These are phyloP conservation scores for Parnassius apollo DNA, from an alignment of 2,888 invertebrate species.

Conservation along the genomic window DNA sequence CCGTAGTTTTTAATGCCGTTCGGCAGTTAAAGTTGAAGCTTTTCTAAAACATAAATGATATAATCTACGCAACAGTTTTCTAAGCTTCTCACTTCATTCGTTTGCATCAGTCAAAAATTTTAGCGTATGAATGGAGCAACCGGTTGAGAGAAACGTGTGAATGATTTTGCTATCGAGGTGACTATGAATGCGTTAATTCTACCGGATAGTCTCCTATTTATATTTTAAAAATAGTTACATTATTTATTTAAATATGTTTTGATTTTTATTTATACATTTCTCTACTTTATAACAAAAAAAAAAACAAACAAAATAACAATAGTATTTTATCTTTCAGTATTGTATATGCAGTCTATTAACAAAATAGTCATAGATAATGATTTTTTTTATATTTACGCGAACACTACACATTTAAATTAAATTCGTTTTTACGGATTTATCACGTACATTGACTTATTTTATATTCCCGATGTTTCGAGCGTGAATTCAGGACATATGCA, in stretches of 20 bases:
- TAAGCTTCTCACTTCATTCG: conserved; percentile 33
- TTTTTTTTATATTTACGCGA: too few species aligned
- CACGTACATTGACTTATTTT: too few species aligned
- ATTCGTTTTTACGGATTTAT: too few species aligned
- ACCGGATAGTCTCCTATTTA: conserved; percentile 1
- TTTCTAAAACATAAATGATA: conserved; percentile 28
- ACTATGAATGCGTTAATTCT: not conserved
- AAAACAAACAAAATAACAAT: too few species aligned
- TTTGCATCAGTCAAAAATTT: conserved; percentile 19
- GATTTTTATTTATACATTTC: not conserved
- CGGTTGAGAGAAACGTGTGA: conserved; percentile 17
- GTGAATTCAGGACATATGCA: too few species aligned
- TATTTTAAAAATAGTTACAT: too few species aligned
- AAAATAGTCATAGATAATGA: too few species aligned
- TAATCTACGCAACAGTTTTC: conserved; percentile 33
- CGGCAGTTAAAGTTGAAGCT: conserved; percentile 8
- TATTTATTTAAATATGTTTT: not conserved
- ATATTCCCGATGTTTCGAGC: too few species aligned
- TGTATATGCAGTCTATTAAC: too few species aligned
- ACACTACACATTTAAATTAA: too few species aligned
- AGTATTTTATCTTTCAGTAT: too few species aligned
- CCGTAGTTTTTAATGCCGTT: not conserved
- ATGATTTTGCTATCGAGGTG: conserved; percentile 4
- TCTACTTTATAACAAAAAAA: not conserved
- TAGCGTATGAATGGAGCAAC: conserved; percentile 7